Base-by-base conservation (phyloP, 2,113 vertebrate genomes). In the Lagopus muta region DNA sequence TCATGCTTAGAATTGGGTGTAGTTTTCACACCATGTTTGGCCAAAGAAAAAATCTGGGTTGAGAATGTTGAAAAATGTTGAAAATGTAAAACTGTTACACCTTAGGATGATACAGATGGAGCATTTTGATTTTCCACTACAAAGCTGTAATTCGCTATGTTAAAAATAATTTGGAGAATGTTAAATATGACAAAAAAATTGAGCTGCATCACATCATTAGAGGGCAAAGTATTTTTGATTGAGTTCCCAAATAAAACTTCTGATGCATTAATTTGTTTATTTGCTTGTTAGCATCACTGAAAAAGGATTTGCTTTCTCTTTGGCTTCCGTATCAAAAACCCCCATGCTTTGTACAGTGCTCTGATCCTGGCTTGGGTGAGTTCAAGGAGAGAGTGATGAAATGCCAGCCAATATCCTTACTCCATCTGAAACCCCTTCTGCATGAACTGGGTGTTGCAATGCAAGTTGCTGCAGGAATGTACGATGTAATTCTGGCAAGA, bases 401-500 rank as follows among this genome's bases (percentile, higher is more conserved):
- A 88, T 65, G 21, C 70, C 65, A 77, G 45, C 40, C 45, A 42
- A 47, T 57, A 69, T 66, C 45, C 30, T 58, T 11, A 19, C 42
- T 82, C 58, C 28, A 3, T 43, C 79, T 47, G 58, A 85, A 69
- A 38, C 74, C 70, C 74, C 40, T 69, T 64, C 18, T 45, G 32
- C 65, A 55, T 1, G 32, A 17, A 13, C 38, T 32, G n/a, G 75
- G 57, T 71, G 83, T 61, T 2, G 20, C 74, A 74, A 70, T 11
- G 47, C 19, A 7, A 86, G 36, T 55, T 36, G 8, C 87, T 71
- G 66, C 84, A 47, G 80, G 89, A 92, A 88, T 50, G 74, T 18
- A 48, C 82, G 43, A 34, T 61, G 89, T 60, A 54, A 90, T 82
- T 61, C 67, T 85, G 90, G 94, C 80, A 47, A 78, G 72, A 58